Conservation (phyloP, 2,797 vertebrate genomes). For the Potorous gilbertii region DNA sequence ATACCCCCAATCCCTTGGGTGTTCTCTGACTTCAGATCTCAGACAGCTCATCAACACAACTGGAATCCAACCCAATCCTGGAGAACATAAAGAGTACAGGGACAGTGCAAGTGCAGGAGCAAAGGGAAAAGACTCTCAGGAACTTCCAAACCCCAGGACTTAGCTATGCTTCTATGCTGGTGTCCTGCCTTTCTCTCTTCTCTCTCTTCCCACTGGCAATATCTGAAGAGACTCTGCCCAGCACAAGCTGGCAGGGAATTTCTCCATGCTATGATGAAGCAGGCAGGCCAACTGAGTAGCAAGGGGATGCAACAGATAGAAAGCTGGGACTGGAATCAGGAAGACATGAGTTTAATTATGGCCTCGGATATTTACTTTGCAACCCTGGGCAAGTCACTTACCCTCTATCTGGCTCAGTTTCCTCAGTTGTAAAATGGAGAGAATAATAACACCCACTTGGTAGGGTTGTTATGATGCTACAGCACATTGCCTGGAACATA, state of each 20-base stretch:
- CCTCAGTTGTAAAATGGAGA: background rate
- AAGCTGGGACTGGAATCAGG: background rate
- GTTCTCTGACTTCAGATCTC: background rate
- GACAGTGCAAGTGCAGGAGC: background rate
- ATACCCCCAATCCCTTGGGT: background rate
- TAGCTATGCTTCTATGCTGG: background rate
- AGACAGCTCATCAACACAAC: background rate
- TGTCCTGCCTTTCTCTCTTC: background rate
- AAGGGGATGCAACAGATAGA: background rate
- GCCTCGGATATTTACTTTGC: background rate
- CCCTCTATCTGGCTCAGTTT: background rate
- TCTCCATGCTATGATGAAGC: background rate
- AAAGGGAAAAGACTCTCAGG: background rate
- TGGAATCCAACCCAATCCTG: background rate
- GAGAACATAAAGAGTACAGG: background rate
- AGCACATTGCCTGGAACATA: background rate
- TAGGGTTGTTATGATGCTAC: background rate
- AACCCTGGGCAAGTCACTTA: background rate
- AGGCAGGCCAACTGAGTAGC: background rate
- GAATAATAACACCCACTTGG: background rate
- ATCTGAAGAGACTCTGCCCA: background rate
- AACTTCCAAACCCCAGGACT: background rate
- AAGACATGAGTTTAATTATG: background rate
- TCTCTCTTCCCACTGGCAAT: background rate
- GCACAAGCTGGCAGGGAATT: background rate